Base-by-base conservation (phyloP, 2,113 vertebrate species). In the Numida meleagris region DNA sequence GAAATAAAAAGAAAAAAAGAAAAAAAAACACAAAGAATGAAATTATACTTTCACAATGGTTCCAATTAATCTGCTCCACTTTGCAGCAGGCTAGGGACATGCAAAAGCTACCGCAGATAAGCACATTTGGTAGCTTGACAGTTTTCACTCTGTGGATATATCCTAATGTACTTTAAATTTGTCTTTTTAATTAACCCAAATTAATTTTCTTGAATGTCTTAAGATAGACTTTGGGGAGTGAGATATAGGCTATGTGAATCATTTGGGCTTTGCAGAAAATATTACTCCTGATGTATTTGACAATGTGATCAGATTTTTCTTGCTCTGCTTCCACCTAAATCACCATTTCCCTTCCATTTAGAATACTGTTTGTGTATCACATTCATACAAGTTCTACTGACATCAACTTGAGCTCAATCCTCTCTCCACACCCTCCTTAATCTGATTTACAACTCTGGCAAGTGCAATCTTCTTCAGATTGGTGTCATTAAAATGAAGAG, bases 161-260 rank as follows among this genome's bases (percentile, higher is more conserved):
- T 76, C 61, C 59, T 93, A 90, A 86, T 88, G 59, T 82, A 93
- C 88, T 93, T 93, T 73, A 95, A 89, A 88, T 91, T 86, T 94
- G 85, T 66, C 94, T 89, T 93, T 93, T 94, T 96, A 91, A 93
- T 93, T 94, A 94, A 92, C 57, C 76, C 31, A 93, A 94, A 95
- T 96, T 95, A 95, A 95, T 90, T 96, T 96, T 92, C 86, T 81
- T 95, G 68, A 92, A 88, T 86, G 90, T 67, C 77, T 91, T 74
- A 88, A 33, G 38, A 63, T n/a, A 95, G 82, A 90, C 96, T 93
- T 91, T 78, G 66, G 94, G 92, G 90, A 96, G 86, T 90, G 79
- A 94, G 82, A 95, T 92, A 38, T 88, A 96, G 94, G 86, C 88
- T 92, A 86, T 51, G 33, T 77, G 76, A 94, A 90, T 90, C 79